Base-by-base conservation (phyloP, 2,888 invertebrate genomes). In the Spilosoma lubricipeda region DNA sequence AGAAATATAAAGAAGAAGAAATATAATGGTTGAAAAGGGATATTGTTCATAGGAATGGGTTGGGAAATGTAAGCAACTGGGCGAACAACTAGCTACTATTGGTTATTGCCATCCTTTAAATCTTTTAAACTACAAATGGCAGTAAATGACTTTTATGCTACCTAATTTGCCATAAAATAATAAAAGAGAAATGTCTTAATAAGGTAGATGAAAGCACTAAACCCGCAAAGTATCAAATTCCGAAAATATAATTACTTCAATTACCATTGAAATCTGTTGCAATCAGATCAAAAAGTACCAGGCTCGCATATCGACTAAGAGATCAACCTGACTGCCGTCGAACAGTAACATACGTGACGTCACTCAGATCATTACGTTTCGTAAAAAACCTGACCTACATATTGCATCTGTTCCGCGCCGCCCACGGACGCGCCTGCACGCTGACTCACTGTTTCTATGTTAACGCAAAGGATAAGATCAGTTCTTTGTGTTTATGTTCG, bases 321-420 rank as follows among this genome's bases (percentile, higher is more conserved):
- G 67, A 67, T 67, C 20, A 71, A n/a, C 30, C 68, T 68, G 68
- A 69, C 45, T 42, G 23, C 18, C 20, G 56, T 42, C 65, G 33
- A 23, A 59, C 18, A 56, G 27, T 64, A 18, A 48, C 11, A n/a
- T 56, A 63, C 27, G 36, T 71, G 59, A 59, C 71, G 68, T 69
- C 65, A 59, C 11, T 69, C 65, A 59, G 18, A 68, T 30, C 18
- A 52, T 65, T 33, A 71, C 59, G 63, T 74, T 71, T 75, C 42
- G 71, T 39, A 67, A 76, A 81, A 81, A 84, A 85, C 71, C 79
- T 84, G 84, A 85, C 86, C 84, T 78, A 84, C 80, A 85, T 84
- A 80, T 67, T 36, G 70, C 75, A 77, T 75, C 69, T 80, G 78
- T 87, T 84, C 82, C 84, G 82, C 77, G 75, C 78, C 85, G 77